Evolutionary conservation across 37 sponge, comb jelly and placozoan species (phyloP), one percentile per base, ranked within the genome.

Genomic region (Chondrilla cf. caribensis): DNA sequence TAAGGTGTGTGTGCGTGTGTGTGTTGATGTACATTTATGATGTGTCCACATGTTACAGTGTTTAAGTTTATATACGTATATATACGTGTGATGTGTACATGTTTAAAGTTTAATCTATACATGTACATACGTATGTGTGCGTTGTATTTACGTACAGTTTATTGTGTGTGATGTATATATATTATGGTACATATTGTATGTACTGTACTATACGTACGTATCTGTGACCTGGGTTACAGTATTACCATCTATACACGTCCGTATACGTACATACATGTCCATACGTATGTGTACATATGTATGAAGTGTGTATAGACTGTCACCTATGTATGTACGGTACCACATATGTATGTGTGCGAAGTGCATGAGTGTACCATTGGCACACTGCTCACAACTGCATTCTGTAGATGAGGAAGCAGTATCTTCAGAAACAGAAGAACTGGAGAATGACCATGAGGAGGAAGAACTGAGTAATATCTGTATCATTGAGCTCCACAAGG

Each of bases 401-500:
- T 55, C 17, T 55, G 70, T 37, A 73, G 76, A 22, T 73, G 76
- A 7, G 21, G 42, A n/a, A 2, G 76, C 18, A 21, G 43, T 40
- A 47, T 47, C 51, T 47, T 47, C 51, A 47, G 51, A 47, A 47
- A 15, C 31, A 41, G 86, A 38, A 5, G 79, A 78, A 3, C 70
- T 62, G 26, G 81, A 59, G 21, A 54, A 31, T 6, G 83, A 72
- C 15, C n/a, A n/a, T n/a, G 90, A 82, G 60, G 90, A 89, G 0
- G 84, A 80, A 0, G 85, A 89, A 38, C 71, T 41, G 31, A 86
- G 80, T 17, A 90, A 90, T 32, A 70, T 90, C 15, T 83, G 59
- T 28, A 83, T 90, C 44, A 78, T 90, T 28, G 86, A 90, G 76
- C 80, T 90, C 1, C 81, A 83, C 79, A 90, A 83, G 80, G 82